Evolutionary conservation across 2,113 vertebrate genomes (phyloP).

Genomic region (Rhombomys opimus): DNA sequence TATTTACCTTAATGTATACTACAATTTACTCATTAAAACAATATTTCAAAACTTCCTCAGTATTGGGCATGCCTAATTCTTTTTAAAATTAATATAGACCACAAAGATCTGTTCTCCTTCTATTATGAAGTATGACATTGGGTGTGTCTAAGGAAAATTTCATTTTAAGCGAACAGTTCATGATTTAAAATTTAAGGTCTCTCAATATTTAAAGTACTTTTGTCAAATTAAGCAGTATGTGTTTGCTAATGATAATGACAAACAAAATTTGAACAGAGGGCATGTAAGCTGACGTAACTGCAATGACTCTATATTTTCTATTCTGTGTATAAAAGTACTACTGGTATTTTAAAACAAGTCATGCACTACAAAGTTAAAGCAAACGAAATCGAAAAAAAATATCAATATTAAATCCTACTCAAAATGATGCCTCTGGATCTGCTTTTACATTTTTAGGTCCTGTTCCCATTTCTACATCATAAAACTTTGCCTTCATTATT

Average conservation of each 20-base stretch:
- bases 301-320: constrained; percentile 19
- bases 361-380: constrained; percentile 38
- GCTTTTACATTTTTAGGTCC: constrained; percentile 44
- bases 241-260: background rate
- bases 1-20: background rate
- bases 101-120: background rate
- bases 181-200: constrained; percentile 6
- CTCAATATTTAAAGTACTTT: constrained; percentile 1
- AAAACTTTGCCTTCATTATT: constrained; percentile 52
- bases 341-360: constrained; percentile 13
- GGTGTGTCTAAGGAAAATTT: background rate
- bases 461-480: constrained; percentile 48
- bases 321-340: background rate
- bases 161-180: background rate
- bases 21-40: constrained; percentile 2
- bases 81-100: background rate
- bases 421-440: constrained; percentile 37
- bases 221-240: background rate
- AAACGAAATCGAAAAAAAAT: constrained; percentile 48
- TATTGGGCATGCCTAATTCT: background rate
- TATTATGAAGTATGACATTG: background rate
- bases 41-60: background rate
- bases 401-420: constrained; percentile 4
- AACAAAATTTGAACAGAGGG: constrained; percentile 22
- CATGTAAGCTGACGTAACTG: constrained; percentile 16